A percentile compares a stretch with the other conserved stretches of the same genome.
Conservation (phyloP, 2,113 vertebrate species). For the Urocynchramus pylzowi region DNA sequence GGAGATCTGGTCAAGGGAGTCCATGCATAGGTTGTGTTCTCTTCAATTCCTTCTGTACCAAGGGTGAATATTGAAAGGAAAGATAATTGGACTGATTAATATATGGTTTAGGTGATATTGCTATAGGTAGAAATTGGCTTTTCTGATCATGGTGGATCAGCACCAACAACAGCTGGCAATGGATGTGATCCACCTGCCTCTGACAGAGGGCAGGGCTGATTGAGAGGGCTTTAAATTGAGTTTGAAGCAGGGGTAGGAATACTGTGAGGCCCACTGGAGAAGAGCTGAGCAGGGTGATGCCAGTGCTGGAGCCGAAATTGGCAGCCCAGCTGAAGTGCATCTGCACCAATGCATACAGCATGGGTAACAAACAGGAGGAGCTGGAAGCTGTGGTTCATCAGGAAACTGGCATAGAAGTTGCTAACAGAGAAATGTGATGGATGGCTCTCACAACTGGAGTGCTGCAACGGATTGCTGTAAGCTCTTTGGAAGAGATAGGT, state of each 20-base stretch:
- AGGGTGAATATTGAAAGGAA: background rate
- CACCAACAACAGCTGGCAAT: background rate
- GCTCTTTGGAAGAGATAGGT: background rate
- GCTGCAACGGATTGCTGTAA: background rate
- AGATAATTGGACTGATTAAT: background rate
- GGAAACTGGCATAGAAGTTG: background rate
- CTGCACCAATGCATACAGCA: background rate
- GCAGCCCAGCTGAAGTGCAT: background rate
- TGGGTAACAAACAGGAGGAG: background rate
- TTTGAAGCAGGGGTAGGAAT: background rate
- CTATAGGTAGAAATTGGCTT: background rate
- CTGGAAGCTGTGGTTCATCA: background rate
- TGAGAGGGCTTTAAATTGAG: background rate
- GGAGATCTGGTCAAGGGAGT: background rate
- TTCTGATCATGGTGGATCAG: background rate
- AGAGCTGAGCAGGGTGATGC: no score
- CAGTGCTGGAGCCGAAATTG: background rate
- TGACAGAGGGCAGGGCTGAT: no score
- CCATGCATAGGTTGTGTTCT: background rate
- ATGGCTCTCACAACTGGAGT: background rate
- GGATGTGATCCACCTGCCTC: background rate
- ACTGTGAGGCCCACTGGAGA: background rate
- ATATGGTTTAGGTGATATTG: background rate
- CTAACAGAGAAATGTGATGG: background rate
- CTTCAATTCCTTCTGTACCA: background rate